Conservation (phyloP, 2,888 invertebrate species). For the Pheosia tremula region DNA sequence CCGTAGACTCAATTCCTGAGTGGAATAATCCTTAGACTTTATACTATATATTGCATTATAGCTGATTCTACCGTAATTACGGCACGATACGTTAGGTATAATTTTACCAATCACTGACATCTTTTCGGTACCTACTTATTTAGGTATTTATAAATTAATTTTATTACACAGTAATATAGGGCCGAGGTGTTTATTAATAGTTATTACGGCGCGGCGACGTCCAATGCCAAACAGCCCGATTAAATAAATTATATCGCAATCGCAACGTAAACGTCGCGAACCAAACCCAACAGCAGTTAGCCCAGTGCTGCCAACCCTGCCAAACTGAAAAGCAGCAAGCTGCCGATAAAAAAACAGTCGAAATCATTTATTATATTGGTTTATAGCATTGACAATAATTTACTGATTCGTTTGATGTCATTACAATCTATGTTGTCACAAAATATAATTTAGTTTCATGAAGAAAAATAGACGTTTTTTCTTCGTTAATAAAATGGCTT, state of each 20-base stretch:
- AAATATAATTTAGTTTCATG: too few relatives aligned
- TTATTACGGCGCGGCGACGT: not conserved
- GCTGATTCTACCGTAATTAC: slow-evolving; percentile 64
- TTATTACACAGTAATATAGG: not conserved
- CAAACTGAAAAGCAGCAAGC: not conserved
- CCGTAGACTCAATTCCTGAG: slow-evolving; percentile 92
- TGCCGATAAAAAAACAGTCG: too few relatives aligned
- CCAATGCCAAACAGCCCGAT: not conserved
- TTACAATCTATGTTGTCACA: too few relatives aligned
- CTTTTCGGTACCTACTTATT: slow-evolving; percentile 12
- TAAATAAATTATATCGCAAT: slow-evolving; percentile 1
- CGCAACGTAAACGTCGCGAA: not conserved
- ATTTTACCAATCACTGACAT: slow-evolving; percentile 75
- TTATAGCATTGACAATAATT: too few relatives aligned
- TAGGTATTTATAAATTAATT: not conserved
- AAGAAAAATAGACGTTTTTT: too few relatives aligned
- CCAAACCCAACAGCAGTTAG: not conserved
- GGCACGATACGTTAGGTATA: slow-evolving; percentile 61
- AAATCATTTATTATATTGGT: too few relatives aligned
- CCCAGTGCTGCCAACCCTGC: not conserved
- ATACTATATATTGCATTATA: slow-evolving; percentile 59
- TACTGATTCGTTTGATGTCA: too few relatives aligned
- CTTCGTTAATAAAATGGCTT: too few relatives aligned
- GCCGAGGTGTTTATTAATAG: slow-evolving; percentile 2
- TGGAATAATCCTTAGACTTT: slow-evolving; percentile 85